Percentiles rank a stretch among this genome's conserved stretches.
These are phyloP conservation scores for Antheraea mylitta DNA, from an alignment of 1,140 invertebrate species.

Conservation along the genomic window DNA sequence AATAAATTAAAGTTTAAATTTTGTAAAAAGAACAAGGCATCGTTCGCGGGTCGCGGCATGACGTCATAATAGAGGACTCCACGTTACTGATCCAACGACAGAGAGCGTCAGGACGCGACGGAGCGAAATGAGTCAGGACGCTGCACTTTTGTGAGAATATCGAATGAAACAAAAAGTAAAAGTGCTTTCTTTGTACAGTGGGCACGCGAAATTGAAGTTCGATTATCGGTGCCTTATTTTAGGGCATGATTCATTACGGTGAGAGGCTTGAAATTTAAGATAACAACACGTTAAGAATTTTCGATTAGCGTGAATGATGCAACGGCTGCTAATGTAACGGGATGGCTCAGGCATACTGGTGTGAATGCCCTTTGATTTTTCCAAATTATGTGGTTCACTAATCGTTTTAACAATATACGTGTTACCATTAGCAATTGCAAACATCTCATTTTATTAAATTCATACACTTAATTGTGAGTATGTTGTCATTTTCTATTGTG, in stretches of 20 bases:
- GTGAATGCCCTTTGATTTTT: conserved; percentile 35
- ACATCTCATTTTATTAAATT: no score
- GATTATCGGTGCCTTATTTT: conserved; percentile 60
- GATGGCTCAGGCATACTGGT: conserved; percentile 18
- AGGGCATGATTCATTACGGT: conserved; percentile 59
- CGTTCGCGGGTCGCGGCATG: conserved; percentile 37
- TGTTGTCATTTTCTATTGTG: no score
- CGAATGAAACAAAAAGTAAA: conserved; percentile 62
- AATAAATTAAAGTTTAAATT: conserved; percentile 55
- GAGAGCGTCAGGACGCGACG: conserved; percentile 19
- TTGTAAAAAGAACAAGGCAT: conserved; percentile 25
- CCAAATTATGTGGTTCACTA: conserved; percentile 13
- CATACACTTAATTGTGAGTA: no score
- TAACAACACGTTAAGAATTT: conserved; percentile 62
- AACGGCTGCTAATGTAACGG: conserved; percentile 48
- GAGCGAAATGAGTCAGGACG: conserved; percentile 47
- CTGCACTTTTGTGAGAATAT: conserved; percentile 50
- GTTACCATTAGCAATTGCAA: no score
- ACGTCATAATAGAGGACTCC: conserved; percentile 64
- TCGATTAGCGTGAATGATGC: conserved; percentile 63
- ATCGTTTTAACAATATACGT: background rate
- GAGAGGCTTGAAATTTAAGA: conserved; percentile 63
- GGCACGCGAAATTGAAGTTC: conserved; percentile 59
- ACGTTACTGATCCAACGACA: background rate
- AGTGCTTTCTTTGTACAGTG: conserved; percentile 67